These are phyloP conservation scores for Spodoptera litura DNA, from an alignment of 1,140 invertebrate genomes.

Conservation along the genomic window DNA sequence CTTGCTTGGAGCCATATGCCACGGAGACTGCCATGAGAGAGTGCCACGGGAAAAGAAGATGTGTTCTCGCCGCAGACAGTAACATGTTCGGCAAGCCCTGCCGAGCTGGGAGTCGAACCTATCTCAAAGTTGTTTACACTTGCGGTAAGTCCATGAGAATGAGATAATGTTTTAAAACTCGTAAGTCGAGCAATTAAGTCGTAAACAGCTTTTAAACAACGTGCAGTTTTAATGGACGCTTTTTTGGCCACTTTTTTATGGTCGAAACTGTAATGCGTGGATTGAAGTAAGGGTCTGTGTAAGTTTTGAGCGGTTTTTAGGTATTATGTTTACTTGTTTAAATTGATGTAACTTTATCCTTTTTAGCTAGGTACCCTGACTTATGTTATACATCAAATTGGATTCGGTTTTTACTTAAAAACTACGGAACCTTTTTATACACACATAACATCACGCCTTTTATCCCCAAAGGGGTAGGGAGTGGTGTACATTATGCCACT, in stretches of 20 bases:
- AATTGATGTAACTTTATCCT: no score
- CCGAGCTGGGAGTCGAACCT: slow-evolving; percentile 92
- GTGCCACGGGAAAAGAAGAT: slow-evolving; percentile 95
- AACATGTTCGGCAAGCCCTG: slow-evolving; percentile 96
- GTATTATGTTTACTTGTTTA: neutral
- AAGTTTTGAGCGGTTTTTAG: neutral
- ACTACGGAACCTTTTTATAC: no score
- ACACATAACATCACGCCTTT: no score
- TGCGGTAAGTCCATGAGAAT: slow-evolving; percentile 92
- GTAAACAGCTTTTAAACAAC: slow-evolving; percentile 34
- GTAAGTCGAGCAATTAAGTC: slow-evolving; percentile 30
- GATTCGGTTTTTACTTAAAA: no score
- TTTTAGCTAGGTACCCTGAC: no score
- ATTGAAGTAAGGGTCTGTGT: neutral
- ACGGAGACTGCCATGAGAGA: slow-evolving; percentile 95
- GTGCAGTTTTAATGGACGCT: slow-evolving; percentile 26
- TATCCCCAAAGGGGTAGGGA: no score
- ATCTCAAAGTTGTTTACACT: slow-evolving; percentile 96
- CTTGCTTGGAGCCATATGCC: slow-evolving; percentile 94
- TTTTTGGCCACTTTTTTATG: neutral
- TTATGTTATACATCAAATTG: no score
- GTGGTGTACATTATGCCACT: no score
- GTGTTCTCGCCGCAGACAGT: slow-evolving; percentile 92
- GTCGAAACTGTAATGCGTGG: neutral
- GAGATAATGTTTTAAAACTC: slow-evolving; percentile 2